phyloP scores from a whole-genome alignment of 2,888 invertebrate genomes.

The Coelinius sp. region DNA sequence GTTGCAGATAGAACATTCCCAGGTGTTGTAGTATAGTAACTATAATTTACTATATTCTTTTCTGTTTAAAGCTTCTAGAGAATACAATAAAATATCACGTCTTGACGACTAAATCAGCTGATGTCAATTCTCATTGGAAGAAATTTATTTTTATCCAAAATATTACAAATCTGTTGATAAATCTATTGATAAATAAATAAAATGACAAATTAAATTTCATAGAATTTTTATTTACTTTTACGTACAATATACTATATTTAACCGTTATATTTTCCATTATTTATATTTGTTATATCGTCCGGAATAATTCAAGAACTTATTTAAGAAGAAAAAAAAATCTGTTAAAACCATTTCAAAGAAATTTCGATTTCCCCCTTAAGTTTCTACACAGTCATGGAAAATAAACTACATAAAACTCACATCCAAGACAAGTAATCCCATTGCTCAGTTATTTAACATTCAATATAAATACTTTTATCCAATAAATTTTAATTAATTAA shows the following conservation, averaged over 20 bases:
- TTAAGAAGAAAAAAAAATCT: background rate
- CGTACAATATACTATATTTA: constrained; percentile 7
- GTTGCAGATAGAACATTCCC: constrained; percentile 64
- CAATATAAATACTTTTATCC: constrained; percentile 9
- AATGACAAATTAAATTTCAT: background rate
- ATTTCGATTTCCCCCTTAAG: background rate
- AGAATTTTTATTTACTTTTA: background rate
- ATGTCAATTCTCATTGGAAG: background rate
- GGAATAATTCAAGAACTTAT: background rate
- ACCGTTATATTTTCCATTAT: constrained; percentile 8
- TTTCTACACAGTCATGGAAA: constrained; percentile 23
- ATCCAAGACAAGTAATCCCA: background rate
- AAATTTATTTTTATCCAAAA: too few relatives aligned
- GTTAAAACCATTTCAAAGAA: background rate
- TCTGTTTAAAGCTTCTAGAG: background rate
- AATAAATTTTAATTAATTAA: constrained; percentile 6
- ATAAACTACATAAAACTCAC: constrained; percentile 2
- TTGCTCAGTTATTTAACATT: constrained; percentile 2
- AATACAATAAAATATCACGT: background rate
- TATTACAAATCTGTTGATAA: background rate
- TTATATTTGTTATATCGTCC: background rate
- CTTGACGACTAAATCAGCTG: background rate
- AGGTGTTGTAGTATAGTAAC: constrained; percentile 62
- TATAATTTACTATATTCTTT: constrained; percentile 12
- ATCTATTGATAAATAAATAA: background rate